Base-by-base conservation (phyloP, 2,113 vertebrate genomes). In the Lethenteron camtschaticum region DNA sequence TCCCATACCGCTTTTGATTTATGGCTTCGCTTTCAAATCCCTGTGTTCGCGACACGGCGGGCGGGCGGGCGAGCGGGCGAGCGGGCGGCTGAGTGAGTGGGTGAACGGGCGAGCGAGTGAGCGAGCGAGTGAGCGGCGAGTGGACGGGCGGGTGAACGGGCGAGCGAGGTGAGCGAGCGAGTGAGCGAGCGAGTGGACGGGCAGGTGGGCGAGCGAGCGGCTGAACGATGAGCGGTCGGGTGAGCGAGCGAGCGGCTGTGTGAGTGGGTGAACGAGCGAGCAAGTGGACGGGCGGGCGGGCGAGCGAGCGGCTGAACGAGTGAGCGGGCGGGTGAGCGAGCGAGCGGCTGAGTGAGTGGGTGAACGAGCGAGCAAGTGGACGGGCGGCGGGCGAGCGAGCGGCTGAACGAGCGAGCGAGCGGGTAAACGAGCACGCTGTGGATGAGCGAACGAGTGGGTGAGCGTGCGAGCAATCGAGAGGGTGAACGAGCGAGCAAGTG, bases 161-260 rank as follows among this genome's bases (percentile, higher is more conserved):
- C n/a, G 18, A 20, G 18, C 18, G 18, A 20, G n/a, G 18, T 20
- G n/a, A 12, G 59, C n/a, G n/a, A 12, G 59, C n/a, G n/a, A 2
- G 2, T 60, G n/a, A 12, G 59, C 3, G 4, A 13, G 59, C 16
- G 16, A 13, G 16, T 63, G 16, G 12, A 63, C 4, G 16, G 12
- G 16, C 16, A 3, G 12, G 16, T 3, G 4, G 3, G 16, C 2
- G 16, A 2, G 16, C 3, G 16, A 3, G 16, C 16, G 4, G 12
- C 2, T 63, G 4, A 13, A 2, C 2, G 16, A 13, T 63, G 16
- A 2, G 4, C 3, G 16, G 2, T 1, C 2, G 4, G 12, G 16
- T 3, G 16, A 13, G 16, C 16, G 16, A 13, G 16, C 2, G 16
- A 13, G 16, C n/a, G n/a, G n/a, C n/a, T n/a, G n/a, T n/a, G n/a